A percentile compares a stretch with the other conserved stretches of the same genome.
phyloP scores from a whole-genome alignment of 1,140 invertebrate genomes.

The Drosophila pectinifera region DNA sequence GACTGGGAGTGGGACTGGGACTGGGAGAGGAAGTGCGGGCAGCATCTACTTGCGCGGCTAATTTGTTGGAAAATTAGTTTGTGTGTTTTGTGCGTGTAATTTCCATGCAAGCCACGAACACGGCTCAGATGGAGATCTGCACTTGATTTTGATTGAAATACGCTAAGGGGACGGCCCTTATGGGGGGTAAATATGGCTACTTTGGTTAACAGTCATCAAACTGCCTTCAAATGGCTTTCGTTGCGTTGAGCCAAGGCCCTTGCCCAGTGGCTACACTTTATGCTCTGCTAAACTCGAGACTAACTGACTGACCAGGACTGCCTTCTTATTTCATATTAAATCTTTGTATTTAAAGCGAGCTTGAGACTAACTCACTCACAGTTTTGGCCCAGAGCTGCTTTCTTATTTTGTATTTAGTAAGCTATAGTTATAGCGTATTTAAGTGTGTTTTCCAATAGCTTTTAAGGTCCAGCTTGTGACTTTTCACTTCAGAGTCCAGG shows the following conservation, averaged over 20 bases:
- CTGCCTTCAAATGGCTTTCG: not conserved
- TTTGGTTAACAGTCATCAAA: conserved; percentile 12
- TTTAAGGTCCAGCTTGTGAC: not conserved
- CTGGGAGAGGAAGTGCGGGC: no score
- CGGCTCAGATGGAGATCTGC: conserved; percentile 61
- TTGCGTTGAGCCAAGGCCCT: not conserved
- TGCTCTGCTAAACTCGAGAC: not conserved
- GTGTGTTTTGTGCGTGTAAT: conserved; percentile 79
- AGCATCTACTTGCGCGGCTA: conserved; percentile 72
- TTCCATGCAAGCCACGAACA: conserved; percentile 66
- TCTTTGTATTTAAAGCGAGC: no score
- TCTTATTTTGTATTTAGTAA: no score
- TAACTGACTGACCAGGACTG: not conserved
- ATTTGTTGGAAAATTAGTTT: conserved; percentile 83
- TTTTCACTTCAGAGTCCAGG: no score
- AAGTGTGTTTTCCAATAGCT: not conserved
- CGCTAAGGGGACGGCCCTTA: conserved; percentile 18
- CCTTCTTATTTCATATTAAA: not conserved
- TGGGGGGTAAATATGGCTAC: conserved; percentile 1
- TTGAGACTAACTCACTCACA: no score
- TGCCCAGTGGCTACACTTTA: not conserved
- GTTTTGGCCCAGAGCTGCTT: no score
- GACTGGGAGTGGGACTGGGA: no score
- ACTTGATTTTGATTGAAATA: conserved; percentile 82
- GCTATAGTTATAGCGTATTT: no score